phyloP scores from a whole-genome alignment of 2,113 vertebrate genomes.

The Willisornis vidua region DNA sequence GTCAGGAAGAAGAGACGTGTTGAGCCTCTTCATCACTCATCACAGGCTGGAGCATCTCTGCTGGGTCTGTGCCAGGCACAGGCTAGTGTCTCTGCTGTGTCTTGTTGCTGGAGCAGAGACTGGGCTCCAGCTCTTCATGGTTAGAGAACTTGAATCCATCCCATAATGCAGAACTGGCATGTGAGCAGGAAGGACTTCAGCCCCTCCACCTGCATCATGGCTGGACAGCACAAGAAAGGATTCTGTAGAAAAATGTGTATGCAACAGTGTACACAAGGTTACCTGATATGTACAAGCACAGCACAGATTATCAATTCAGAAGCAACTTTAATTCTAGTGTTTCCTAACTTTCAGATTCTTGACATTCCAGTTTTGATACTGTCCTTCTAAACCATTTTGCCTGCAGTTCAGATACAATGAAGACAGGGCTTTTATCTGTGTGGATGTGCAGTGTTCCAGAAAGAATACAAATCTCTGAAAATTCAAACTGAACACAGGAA shows the following conservation, averaged over 20 bases:
- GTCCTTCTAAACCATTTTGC: neutral
- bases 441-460: neutral
- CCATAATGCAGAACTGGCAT: neutral
- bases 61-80: neutral
- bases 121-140: neutral
- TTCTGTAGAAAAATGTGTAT: neutral
- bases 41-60: neutral
- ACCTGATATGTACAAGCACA: accelerated
- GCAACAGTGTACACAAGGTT: neutral
- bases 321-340: neutral
- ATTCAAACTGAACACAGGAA: neutral
- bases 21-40: neutral
- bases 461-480: neutral
- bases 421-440: neutral
- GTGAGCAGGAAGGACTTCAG: neutral
- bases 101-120: neutral
- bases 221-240: neutral
- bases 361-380: neutral
- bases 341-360: neutral
- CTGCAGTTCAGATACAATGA: neutral
- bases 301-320: neutral
- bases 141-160: neutral
- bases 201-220: neutral
- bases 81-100: neutral
- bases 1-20: neutral